Evolutionary conservation across 2,888 invertebrate species (phyloP), one percentile per base, ranked within the genome.

Genomic region (Prosapia bicincta): DNA sequence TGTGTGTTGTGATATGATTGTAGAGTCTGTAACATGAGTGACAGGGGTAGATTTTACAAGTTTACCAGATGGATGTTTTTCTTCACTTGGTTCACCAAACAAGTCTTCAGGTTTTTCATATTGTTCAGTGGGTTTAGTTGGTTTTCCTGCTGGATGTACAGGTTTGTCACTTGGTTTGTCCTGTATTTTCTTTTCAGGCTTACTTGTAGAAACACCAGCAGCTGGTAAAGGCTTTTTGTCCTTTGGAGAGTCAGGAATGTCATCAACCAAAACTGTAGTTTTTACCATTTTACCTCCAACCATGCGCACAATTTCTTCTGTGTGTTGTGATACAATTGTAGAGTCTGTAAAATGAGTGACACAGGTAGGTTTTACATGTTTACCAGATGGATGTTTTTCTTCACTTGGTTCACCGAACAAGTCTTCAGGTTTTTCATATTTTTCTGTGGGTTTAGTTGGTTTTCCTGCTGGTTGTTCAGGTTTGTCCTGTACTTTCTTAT

Each of bases 141-240:
- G 72, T 67, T 65, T 69, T 6, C 30, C n/a, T 7, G 32, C 38
- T 20, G 67, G 24, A 24, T 43, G 30, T n/a, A 38, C 25, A 2
- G 67, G 68, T 28, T 69, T 74, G 23, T 43, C 43, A 25, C 23
- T 28, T 43, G 7, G 26, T 26, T 66, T 30, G 30, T 5, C 9
- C 30, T 30, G 6, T 6, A 6, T 9, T 30, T 30, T 30, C 30
- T 30, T 30, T 13, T 38, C 38, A 15, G 32, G 9, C 3, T 68
- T 20, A 26, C 28, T 28, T 15, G 28, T 54, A n/a, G 76, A 72
- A 54, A 69, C 72, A 20, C 76, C 76, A 24, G 76, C 76, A 7
- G 72, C 69, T 10, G 76, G 76, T 23, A 72, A 25, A 15, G 71
- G 69, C 30, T 72, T 71, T 72, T 32, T 71, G 20, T 76, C 72